These are phyloP conservation scores for Synaphobranchus kaupii DNA, from an alignment of 2,797 vertebrate species.

Conservation along the genomic window DNA sequence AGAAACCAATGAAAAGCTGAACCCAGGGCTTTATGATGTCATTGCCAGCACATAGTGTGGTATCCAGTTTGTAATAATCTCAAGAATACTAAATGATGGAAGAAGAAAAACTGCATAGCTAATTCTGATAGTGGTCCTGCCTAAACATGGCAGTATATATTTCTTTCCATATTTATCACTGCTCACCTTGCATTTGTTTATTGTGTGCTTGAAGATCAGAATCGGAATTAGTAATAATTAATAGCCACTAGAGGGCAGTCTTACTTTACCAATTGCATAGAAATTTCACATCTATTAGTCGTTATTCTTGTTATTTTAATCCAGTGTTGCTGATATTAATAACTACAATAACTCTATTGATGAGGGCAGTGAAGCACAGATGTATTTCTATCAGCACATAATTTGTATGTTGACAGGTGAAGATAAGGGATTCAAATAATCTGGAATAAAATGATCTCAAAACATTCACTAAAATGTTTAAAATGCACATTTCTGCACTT, in stretches of 20 bases:
- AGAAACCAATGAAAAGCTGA: no score
- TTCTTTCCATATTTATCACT: not conserved
- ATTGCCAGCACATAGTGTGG: no score
- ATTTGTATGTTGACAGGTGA: not conserved
- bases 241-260: conserved; percentile 65
- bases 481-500: not conserved
- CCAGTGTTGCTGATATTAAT: not conserved
- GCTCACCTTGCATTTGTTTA: not conserved
- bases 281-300: not conserved
- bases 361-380: not conserved
- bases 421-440: not conserved
- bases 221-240: not conserved
- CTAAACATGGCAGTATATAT: not conserved
- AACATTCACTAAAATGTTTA: not conserved
- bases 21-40: no score
- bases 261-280: conserved; percentile 49
- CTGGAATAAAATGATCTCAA: not conserved
- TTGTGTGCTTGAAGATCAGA: not conserved
- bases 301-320: not conserved
- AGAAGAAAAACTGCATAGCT: not conserved
- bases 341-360: not conserved
- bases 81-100: not conserved
- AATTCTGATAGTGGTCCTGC: not conserved
- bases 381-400: not conserved
- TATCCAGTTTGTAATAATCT: not conserved